Percentiles rank a stretch among this genome's conserved stretches.
Evolutionary conservation across 2,797 vertebrate genomes (phyloP).

Genomic region (Urophycis tenuis): DNA sequence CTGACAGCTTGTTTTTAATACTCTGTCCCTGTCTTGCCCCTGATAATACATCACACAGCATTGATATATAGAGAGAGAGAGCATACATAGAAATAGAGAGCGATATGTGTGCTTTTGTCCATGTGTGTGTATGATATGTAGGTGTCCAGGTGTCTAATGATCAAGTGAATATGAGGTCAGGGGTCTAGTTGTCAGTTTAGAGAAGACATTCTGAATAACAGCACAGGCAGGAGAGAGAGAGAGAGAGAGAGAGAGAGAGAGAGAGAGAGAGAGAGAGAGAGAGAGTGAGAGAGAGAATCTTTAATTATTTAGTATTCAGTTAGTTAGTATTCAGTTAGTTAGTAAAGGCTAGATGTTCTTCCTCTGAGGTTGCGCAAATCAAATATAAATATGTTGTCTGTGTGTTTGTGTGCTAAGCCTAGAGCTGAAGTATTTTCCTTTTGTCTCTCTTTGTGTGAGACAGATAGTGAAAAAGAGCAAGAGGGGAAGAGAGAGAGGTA

Average conservation of each 20-base stretch:
- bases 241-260: background rate
- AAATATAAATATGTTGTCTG: background rate
- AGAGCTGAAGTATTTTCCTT: background rate
- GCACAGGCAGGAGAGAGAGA: background rate
- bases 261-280: conserved; percentile 3
- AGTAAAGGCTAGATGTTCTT: background rate
- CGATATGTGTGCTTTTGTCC: background rate
- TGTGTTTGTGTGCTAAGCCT: background rate
- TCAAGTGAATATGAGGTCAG: conserved; percentile 24
- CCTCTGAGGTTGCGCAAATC: background rate
- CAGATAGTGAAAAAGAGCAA: background rate
- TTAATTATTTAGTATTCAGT: background rate
- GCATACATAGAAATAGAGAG: background rate
- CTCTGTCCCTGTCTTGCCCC: conserved; percentile 3
- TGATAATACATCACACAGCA: conserved; percentile 11
- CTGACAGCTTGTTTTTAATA: conserved; percentile 53
- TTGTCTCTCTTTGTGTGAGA: conserved; percentile 5
- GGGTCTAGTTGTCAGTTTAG: background rate
- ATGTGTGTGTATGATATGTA: background rate
- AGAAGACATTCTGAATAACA: background rate
- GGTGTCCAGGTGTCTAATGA: background rate
- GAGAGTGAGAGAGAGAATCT: conserved; percentile 7
- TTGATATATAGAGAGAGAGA: conserved; percentile 30
- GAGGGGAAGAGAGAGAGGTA: conserved; percentile 8
- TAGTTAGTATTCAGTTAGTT: too few species aligned